Evolutionary conservation across 1,140 invertebrate genomes (phyloP).

Genomic region (Caenorhabditis latens): DNA sequence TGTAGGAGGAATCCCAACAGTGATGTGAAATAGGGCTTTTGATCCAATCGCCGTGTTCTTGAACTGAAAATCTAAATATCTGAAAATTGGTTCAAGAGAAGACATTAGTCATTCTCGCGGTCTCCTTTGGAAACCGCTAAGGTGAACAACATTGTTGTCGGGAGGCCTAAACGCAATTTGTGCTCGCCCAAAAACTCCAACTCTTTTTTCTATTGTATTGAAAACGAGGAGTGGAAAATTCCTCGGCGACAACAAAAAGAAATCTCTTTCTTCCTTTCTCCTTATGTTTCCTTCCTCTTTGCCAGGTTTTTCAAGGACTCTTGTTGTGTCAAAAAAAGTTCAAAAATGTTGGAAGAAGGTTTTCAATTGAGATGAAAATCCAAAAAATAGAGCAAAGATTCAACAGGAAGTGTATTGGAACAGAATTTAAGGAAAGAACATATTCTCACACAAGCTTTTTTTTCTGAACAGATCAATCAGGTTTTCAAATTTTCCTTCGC

Average conservation of each 20-base stretch:
- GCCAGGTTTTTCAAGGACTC: conserved; percentile 43
- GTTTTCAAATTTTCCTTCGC: not conserved
- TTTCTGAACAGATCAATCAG: not conserved
- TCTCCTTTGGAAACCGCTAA: conserved; percentile 22
- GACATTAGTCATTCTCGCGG: conserved; percentile 31
- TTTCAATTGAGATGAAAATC: not conserved
- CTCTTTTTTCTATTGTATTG: conserved; percentile 46
- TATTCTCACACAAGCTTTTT: not conserved
- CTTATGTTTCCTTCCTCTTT: conserved; percentile 19
- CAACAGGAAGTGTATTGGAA: not conserved
- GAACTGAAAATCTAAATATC: not conserved
- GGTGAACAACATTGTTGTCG: conserved; percentile 33
- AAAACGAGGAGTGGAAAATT: not conserved
- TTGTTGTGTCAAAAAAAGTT: conserved; percentile 38
- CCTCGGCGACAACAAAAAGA: conserved; percentile 44
- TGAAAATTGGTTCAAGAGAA: not conserved
- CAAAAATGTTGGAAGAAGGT: not conserved
- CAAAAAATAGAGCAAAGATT: conserved; percentile 9
- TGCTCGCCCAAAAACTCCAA: conserved; percentile 22
- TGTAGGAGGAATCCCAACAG: not conserved
- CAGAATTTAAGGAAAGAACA: not conserved
- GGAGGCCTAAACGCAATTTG: conserved; percentile 29
- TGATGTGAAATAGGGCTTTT: not conserved
- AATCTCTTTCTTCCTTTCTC: conserved; percentile 18
- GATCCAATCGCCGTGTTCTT: not conserved